These are phyloP conservation scores for Andrena fulva DNA, from an alignment of 2,888 invertebrate species.

Conservation along the genomic window DNA sequence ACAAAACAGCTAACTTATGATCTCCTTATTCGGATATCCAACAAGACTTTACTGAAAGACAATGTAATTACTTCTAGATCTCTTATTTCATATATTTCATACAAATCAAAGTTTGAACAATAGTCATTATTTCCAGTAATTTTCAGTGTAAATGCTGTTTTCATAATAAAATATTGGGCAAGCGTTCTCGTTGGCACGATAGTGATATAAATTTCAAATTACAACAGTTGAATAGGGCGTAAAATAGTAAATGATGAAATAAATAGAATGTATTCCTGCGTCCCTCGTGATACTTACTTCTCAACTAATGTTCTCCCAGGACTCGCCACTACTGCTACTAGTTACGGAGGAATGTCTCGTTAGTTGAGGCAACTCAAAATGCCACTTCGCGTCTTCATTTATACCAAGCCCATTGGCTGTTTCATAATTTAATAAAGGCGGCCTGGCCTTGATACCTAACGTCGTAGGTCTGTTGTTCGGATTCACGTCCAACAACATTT, in stretches of 20 bases:
- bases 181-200: slow-evolving; percentile 13
- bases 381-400: slow-evolving; percentile 83
- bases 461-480: slow-evolving; percentile 92
- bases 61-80: slow-evolving; percentile 11
- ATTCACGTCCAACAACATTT: slow-evolving; percentile 91
- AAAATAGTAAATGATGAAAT: slow-evolving; percentile 18
- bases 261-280: slow-evolving; percentile 29
- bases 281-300: slow-evolving; percentile 8
- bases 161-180: slow-evolving; percentile 26
- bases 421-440: slow-evolving; percentile 85
- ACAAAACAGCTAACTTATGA: slow-evolving; percentile 8
- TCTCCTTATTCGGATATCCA: background rate
- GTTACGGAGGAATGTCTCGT: slow-evolving; percentile 79
- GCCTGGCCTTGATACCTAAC: slow-evolving; percentile 88
- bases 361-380: slow-evolving; percentile 86
- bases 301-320: slow-evolving; percentile 68
- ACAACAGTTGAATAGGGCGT: slow-evolving; percentile 4
- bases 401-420: slow-evolving; percentile 81
- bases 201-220: slow-evolving; percentile 5
- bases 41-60: slow-evolving; percentile 13
- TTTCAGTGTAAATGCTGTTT: slow-evolving; percentile 21
- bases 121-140: slow-evolving; percentile 1
- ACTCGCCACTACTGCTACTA: slow-evolving; percentile 74
- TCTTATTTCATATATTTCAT: background rate
- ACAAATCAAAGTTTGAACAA: background rate